These are phyloP conservation scores for Esperia sulphurella DNA, from an alignment of 2,888 invertebrate species.

Conservation along the genomic window DNA sequence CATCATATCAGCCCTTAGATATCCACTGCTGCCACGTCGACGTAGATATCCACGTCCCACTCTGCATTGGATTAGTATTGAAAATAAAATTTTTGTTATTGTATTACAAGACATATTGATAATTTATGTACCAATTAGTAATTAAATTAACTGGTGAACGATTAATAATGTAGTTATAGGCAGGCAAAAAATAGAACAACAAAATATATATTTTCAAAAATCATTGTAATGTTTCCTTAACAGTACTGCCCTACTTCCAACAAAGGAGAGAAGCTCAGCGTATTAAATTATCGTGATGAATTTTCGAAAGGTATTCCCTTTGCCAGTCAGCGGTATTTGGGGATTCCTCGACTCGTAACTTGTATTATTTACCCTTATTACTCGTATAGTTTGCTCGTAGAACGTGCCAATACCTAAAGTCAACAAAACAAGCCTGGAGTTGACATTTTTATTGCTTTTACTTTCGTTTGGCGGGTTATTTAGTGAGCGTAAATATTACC, in stretches of 20 bases:
- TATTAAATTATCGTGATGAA: slow-evolving; percentile 41
- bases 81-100: too few relatives aligned
- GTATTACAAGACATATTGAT: too few relatives aligned
- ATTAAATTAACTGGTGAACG: too few relatives aligned
- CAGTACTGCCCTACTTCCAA: slow-evolving; percentile 25
- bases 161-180: too few relatives aligned
- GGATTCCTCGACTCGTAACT: not conserved
- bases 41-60: too few relatives aligned
- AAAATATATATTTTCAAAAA: not conserved
- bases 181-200: too few relatives aligned
- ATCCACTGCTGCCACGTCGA: too few relatives aligned
- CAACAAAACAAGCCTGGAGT: not conserved
- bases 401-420: not conserved
- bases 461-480: too few relatives aligned
- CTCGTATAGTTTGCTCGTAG: not conserved
- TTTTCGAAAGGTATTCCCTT: slow-evolving; percentile 22
- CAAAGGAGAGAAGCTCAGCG: slow-evolving; percentile 19
- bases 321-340: not conserved
- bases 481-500: too few relatives aligned
- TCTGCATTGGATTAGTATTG: too few relatives aligned
- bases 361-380: not conserved
- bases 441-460: not conserved
- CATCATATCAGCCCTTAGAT: too few relatives aligned
- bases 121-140: too few relatives aligned
- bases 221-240: slow-evolving; percentile 8